These are phyloP conservation scores for Enteromius thamalakanensis DNA, from an alignment of 2,797 vertebrate genomes.

Conservation along the genomic window DNA sequence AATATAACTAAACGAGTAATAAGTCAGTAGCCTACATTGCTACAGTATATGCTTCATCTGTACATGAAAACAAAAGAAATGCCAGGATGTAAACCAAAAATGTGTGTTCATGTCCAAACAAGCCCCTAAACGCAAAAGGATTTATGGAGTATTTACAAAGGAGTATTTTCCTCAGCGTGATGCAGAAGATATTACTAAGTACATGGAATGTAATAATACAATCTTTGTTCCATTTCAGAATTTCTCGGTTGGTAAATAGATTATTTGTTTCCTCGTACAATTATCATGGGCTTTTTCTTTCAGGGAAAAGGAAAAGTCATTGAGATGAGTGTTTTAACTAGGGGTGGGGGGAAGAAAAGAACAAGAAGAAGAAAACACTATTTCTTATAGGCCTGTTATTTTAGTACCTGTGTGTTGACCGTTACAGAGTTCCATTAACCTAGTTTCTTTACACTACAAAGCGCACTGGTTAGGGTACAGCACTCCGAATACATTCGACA, in stretches of 20 bases:
- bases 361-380: background rate
- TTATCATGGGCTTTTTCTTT: background rate
- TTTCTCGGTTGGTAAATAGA: background rate
- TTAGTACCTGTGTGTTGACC: background rate
- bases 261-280: background rate
- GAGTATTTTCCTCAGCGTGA: background rate
- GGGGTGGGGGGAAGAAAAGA: no score
- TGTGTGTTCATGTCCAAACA: slow-evolving; percentile 35
- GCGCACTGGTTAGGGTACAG: background rate
- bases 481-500: background rate
- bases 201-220: background rate
- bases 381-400: background rate
- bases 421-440: background rate
- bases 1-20: background rate
- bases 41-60: background rate
- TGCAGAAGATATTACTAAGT: background rate
- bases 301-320: background rate
- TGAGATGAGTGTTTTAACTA: background rate
- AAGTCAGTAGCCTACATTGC: no score
- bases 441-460: background rate
- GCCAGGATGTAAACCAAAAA: slow-evolving; percentile 17
- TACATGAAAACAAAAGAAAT: slow-evolving; percentile 16
- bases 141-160: background rate
- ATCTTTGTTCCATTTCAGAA: slow-evolving; percentile 12
- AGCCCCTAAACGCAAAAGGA: background rate